Evolutionary conservation across 2,113 vertebrate genomes (phyloP), one percentile per base, ranked within the genome.

Genomic region (Hemicordylus capensis): DNA sequence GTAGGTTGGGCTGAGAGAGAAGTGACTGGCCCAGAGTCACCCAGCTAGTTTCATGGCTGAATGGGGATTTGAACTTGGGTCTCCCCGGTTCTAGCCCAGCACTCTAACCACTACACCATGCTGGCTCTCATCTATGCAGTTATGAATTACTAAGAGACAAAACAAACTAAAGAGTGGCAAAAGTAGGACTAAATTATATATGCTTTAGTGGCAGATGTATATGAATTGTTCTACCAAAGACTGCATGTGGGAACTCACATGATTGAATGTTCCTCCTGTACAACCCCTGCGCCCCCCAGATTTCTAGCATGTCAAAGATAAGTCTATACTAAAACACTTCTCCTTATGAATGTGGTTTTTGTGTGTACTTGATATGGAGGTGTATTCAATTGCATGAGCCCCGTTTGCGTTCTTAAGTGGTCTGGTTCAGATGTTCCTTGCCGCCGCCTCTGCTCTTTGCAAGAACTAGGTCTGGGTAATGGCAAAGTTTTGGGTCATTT

Each of bases 401-500:
- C 24, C 11, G 9, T n/a, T 42, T 78, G 37, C 56, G 28, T 2
- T 44, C 37, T 61, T 37, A 78, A 78, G 37, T 78, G 75, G 20
- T 58, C 24, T 34, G 14, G 3, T 39, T 20, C 9, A 39, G n/a
- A n/a, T 20, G n/a, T 1, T 54, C 24, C 54, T 59, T 59, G 26
- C 17, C 34, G 28, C 11, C 56, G 39, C 12, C 46, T 48, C 44
- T 15, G 6, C 46, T n/a, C 3, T 39, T 39, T 51, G 12, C 31
- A 48, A 74, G 46, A 76, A 46, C 42, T n/a, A 5, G 15, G 15
- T 8, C 58, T 63, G 69, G 0, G 0, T 0, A 2, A 31, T 4
- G 39, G 64, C 72, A 2, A 42, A 2, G 28, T 37, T 3, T 6
- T 2, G 39, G 3, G 58, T 84, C 74, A 26, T 69, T 42, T 31